Conservation (phyloP, 2,797 vertebrate species). For the Myripristis jacobus region DNA sequence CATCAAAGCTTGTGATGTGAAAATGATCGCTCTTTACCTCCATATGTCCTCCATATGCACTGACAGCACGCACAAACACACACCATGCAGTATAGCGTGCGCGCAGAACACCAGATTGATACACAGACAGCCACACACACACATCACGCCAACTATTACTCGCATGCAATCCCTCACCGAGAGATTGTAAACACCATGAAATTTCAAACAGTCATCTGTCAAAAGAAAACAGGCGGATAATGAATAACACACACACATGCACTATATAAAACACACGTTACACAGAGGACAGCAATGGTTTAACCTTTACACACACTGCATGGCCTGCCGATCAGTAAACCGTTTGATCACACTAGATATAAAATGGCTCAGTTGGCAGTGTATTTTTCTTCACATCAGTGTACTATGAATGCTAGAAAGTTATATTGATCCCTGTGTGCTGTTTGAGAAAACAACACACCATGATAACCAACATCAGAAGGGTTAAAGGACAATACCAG, state of each 20-base stretch:
- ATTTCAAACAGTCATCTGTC: constrained; percentile 40
- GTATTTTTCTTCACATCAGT: background rate
- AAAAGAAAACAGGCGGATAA: constrained; percentile 49
- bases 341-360: constrained; percentile 61
- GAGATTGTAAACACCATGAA: constrained; percentile 47
- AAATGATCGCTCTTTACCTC: constrained; percentile 48
- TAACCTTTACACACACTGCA: constrained; percentile 20
- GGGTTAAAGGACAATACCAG: too few relatives aligned
- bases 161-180: constrained; percentile 15
- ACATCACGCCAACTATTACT: constrained; percentile 27
- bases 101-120: background rate
- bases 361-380: background rate
- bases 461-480: background rate
- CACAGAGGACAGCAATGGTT: constrained; percentile 24
- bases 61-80: constrained; percentile 6
- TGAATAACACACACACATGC: constrained; percentile 50
- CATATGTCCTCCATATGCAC: constrained; percentile 66
- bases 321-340: constrained; percentile 55
- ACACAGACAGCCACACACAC: constrained; percentile 2
- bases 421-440: background rate
- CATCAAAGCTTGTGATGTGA: constrained; percentile 65
- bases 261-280: background rate
- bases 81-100: background rate
- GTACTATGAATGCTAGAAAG: background rate
- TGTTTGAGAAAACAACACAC: background rate